phyloP scores from a whole-genome alignment of 2,888 invertebrate species.

The Nemotelus pantherinus region DNA sequence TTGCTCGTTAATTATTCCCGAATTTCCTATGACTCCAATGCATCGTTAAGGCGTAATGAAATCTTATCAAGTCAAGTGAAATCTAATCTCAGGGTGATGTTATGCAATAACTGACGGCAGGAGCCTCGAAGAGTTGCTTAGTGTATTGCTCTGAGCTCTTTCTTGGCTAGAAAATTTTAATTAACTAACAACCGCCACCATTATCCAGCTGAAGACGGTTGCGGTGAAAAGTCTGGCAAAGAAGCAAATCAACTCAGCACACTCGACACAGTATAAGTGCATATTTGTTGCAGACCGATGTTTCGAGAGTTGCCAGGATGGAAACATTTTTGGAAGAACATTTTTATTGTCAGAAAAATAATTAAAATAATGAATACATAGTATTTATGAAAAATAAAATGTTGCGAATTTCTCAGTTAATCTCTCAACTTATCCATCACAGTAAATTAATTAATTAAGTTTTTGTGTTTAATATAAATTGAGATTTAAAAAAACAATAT shows the following conservation, averaged over 20 bases:
- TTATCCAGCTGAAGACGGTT: conserved; percentile 26
- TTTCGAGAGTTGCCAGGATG: no score
- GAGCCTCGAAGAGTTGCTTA: conserved; percentile 22
- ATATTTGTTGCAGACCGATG: no score
- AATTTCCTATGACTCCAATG: not conserved
- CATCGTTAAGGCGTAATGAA: not conserved
- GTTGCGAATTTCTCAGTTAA: no score
- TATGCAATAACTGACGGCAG: conserved; percentile 15
- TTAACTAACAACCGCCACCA: conserved; percentile 33
- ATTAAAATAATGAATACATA: no score
- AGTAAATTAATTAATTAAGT: no score
- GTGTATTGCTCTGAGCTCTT: not conserved
- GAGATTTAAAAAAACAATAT: no score
- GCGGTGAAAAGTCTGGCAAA: conserved; percentile 8
- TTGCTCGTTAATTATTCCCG: conserved; percentile 31
- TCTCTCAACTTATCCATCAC: no score
- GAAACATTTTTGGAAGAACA: no score
- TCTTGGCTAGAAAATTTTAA: conserved; percentile 39
- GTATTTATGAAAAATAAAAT: no score
- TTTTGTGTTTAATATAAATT: no score
- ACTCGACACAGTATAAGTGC: no score
- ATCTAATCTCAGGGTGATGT: conserved; percentile 33
- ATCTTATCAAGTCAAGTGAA: conserved; percentile 39
- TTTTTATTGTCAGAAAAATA: no score
- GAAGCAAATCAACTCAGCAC: not conserved